Conservation (phyloP, 2,797 vertebrate genomes). For the Schizopygopsis malacanthus region DNA sequence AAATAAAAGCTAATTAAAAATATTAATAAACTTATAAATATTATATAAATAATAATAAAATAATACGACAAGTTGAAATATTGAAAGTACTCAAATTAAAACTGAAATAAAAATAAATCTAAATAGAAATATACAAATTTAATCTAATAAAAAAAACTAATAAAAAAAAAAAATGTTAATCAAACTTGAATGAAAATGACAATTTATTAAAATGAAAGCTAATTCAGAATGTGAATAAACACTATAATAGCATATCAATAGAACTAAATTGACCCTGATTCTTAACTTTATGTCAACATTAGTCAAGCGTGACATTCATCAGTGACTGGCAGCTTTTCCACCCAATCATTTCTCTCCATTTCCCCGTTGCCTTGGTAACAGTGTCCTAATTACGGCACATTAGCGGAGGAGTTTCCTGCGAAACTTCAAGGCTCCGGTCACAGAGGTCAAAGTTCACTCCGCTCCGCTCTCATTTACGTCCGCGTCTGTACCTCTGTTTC, state of each 20-base stretch:
- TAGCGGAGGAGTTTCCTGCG: conserved; percentile 23
- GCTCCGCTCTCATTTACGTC: conserved; percentile 68
- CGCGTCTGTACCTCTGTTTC: conserved; percentile 64
- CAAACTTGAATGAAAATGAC: neutral
- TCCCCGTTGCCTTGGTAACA: conserved; percentile 43
- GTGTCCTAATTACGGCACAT: conserved; percentile 49
- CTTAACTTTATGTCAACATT: neutral
- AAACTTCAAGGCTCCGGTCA: conserved; percentile 67
- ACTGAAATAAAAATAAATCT: neutral
- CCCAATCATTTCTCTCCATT: conserved; percentile 9
- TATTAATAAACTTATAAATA: neutral
- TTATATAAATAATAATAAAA: neutral
- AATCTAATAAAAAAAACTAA: neutral
- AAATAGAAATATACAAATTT: neutral
- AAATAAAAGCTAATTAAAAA: neutral
- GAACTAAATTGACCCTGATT: neutral
- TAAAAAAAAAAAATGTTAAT: neutral
- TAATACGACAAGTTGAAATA: neutral
- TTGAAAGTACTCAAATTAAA: neutral
- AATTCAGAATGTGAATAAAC: neutral
- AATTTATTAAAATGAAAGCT: neutral
- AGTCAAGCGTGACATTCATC: neutral
- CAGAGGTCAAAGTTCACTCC: conserved; percentile 69
- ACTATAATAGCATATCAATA: neutral
- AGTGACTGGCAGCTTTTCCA: conserved; percentile 20